phyloP scores from a whole-genome alignment of 2,888 invertebrate species.

The Trichogramma dendrolimi region DNA sequence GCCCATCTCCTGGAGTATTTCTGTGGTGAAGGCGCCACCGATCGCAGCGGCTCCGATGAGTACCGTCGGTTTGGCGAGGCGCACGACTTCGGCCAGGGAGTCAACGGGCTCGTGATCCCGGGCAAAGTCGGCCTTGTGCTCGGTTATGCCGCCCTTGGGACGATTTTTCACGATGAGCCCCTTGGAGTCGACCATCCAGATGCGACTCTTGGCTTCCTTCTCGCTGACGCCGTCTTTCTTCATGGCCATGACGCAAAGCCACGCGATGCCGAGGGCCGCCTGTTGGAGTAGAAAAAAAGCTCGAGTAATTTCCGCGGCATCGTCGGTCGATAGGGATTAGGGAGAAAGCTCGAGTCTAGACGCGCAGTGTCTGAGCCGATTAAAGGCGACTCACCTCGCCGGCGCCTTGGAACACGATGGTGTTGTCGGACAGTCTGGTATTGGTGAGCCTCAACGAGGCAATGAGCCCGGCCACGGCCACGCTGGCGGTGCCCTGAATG shows the following conservation, averaged over 20 bases:
- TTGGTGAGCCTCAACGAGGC: slow-evolving; percentile 82
- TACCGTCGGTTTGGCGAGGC: slow-evolving; percentile 76
- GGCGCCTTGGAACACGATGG: slow-evolving; percentile 91
- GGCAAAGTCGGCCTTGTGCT: slow-evolving; percentile 80
- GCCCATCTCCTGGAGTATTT: slow-evolving; percentile 84
- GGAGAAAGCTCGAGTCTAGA: neutral
- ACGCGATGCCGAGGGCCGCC: slow-evolving; percentile 92
- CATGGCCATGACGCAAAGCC: slow-evolving; percentile 91
- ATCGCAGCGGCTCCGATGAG: slow-evolving; percentile 94
- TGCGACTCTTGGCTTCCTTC: slow-evolving; percentile 71
- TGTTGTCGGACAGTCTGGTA: slow-evolving; percentile 76
- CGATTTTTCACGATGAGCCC: slow-evolving; percentile 88
- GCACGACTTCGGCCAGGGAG: slow-evolving; percentile 77
- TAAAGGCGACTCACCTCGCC: slow-evolving; percentile 69
- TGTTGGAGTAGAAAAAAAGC: slow-evolving; percentile 42
- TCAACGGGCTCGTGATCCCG: slow-evolving; percentile 72
- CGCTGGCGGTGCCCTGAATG: slow-evolving; percentile 96
- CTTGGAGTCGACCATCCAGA: slow-evolving; percentile 95
- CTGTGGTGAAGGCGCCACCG: slow-evolving; percentile 86
- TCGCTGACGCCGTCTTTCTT: slow-evolving; percentile 72
- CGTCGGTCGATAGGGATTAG: neutral
- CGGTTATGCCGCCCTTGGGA: slow-evolving; percentile 74
- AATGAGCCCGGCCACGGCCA: slow-evolving; percentile 90
- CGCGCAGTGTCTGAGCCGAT: neutral
- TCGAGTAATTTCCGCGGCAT: neutral